A percentile compares a stretch with the other conserved stretches of the same genome.
phyloP scores from a whole-genome alignment of 2,797 vertebrate genomes.

The Bradypus variegatus region DNA sequence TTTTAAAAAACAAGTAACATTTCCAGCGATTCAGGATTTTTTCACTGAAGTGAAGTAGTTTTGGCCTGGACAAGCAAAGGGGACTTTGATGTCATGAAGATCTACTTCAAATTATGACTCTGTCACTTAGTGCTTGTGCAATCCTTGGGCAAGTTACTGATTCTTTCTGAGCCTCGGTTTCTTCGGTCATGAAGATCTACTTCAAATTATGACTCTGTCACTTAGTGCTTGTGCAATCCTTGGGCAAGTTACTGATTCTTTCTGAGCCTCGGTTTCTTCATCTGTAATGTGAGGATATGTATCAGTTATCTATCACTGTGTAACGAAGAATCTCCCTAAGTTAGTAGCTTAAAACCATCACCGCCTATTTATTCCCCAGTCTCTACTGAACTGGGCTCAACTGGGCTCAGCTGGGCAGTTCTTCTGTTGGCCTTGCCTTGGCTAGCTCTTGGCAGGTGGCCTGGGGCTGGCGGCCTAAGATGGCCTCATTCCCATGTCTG shows the following conservation, averaged over 20 bases:
- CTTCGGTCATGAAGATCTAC: not conserved
- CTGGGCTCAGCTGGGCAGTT: no score
- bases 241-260: not conserved
- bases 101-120: not conserved
- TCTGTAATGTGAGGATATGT: no score
- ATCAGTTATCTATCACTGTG: not conserved
- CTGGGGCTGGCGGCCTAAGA: not conserved
- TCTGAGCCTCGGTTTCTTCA: not conserved
- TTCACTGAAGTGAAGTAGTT: not conserved
- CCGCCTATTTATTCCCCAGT: not conserved
- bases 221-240: not conserved
- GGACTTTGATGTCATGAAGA: not conserved
- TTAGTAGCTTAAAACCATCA: not conserved
- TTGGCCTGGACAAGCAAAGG: not conserved
- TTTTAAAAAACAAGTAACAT: not conserved
- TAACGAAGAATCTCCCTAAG: not conserved
- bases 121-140: not conserved
- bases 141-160: not conserved
- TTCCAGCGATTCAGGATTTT: not conserved
- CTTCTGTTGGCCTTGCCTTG: not conserved
- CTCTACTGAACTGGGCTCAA: not conserved
- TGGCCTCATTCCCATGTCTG: fast-evolving
- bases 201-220: not conserved
- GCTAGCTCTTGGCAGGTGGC: not conserved
- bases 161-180: not conserved